Conservation (phyloP, 2,113 vertebrate species). For the Dissostichus mawsoni region DNA sequence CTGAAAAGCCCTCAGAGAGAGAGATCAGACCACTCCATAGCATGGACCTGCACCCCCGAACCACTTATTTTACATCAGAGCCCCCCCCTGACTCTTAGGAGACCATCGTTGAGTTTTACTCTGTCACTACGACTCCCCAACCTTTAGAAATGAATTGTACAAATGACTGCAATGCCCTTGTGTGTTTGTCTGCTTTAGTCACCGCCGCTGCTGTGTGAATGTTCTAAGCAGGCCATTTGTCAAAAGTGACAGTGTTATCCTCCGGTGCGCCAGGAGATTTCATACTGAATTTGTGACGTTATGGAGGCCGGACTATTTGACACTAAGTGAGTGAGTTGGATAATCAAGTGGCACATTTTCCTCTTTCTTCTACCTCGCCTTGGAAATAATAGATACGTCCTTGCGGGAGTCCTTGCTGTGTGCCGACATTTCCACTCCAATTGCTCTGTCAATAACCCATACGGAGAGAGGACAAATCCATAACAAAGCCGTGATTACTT, state of each 20-base stretch:
- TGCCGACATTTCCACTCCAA: conserved; percentile 47
- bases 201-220: conserved; percentile 14
- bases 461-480: conserved; percentile 52
- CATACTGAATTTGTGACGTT: conserved; percentile 21
- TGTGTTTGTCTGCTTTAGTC: conserved; percentile 19
- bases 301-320: conserved; percentile 9
- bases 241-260: conserved; percentile 41
- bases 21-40: conserved; percentile 33
- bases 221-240: conserved; percentile 47
- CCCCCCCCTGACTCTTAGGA: too few species aligned
- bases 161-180: conserved; percentile 49
- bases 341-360: conserved; percentile 36
- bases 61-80: background rate
- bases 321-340: conserved; percentile 24
- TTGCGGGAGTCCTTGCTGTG: conserved; percentile 48
- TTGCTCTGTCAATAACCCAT: conserved; percentile 65
- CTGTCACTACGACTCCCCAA: conserved; percentile 15
- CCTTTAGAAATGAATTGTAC: conserved; percentile 40
- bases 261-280: conserved; percentile 6
- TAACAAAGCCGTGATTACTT: conserved; percentile 60
- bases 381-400: conserved; percentile 52
- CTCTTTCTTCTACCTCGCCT: conserved; percentile 28
- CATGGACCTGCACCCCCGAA: conserved; percentile 35
- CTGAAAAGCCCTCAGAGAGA: conserved; percentile 42
- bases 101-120: background rate